Evolutionary conservation across 2,113 vertebrate genomes (phyloP), one percentile per base, ranked within the genome.

Genomic region (Atherinomorus stipes): DNA sequence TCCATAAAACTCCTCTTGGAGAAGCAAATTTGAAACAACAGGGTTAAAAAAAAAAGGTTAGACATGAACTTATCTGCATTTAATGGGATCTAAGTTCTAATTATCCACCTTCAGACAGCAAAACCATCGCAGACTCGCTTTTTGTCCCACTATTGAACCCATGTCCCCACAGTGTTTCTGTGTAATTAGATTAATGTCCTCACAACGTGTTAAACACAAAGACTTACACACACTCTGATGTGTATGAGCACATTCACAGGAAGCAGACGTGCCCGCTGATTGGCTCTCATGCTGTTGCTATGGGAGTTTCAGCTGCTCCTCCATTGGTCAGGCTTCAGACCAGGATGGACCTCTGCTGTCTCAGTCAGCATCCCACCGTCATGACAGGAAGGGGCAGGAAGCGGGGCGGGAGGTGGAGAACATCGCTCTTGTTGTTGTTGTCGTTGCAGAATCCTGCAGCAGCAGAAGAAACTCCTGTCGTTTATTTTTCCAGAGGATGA

Each of bases 231-330:
- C 64, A 42, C 34, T 8, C 64, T 16, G 44, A 50, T 21, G 19
- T 57, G 21, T 13, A 50, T 11, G 1, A 51, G 18, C 54, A 65
- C 58, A 73, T 38, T 65, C 40, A 61, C 12, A 67, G 64, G 25
- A 19, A 72, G 49, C 66, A 69, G 31, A 74, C 21, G 11, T 25
- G 38, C 50, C 18, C 71, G n/a, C 54, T 50, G 85, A 94, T 94
- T 94, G 92, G 93, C 84, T 90, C 58, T 19, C 61, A 6, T 15
- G 8, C 86, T 94, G 93, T 94, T 94, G 91, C 93, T 91, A 93
- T 90, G 93, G 90, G 52, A 76, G 74, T 76, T 74, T 64, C 84
- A 80, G 61, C 69, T 61, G 69, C 71, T 61, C 72, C 45, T 21
- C 16, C 59, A 92, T 93, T 93, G 90, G 91, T 60, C 76, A 23